Base-by-base conservation (phyloP, 2,797 vertebrate species). In the Anas bernieri region DNA sequence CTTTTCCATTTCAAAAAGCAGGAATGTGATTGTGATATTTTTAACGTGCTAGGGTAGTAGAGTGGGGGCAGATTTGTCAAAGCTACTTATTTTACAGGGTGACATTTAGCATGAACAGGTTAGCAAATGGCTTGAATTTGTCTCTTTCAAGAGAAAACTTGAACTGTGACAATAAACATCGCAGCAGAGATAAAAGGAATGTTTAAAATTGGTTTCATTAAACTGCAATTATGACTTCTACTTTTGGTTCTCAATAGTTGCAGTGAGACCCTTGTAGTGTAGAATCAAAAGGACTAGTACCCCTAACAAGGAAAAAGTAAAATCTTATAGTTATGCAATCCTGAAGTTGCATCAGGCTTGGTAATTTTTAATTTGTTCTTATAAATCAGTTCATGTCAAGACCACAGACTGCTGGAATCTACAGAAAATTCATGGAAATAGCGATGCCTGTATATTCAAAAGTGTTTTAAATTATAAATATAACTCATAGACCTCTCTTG, bases 81-180 rank as follows among this genome's bases (percentile, higher is more conserved):
- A 73, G 59, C 41, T 90, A 90, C 84, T 95, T 91, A 50, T 78
- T 95, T 96, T 95, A 88, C 41, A 11, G 11, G 9, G 82, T 97
- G 97, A 97, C 96, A 97, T 97, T 97, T 97, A 97, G 74, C 96
- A 97, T 93, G 87, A 97, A 62, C 96, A 97, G 95, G 96, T 96
- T 88, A 96, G 81, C 72, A 93, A 90, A 97, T 89, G 93, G 94
- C 95, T 94, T 89, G 84, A 76, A 83, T 96, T 92, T 96, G 84
- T 93, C 93, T 96, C 48, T 50, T 50, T 50, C 48, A 94, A 93
- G 81, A 95, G 93, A 97, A 91, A 91, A 91, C 70, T 92, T 92
- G 90, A 97, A 95, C 88, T 92, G 91, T 96, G 97, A 97, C 95
- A 96, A 95, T 97, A 97, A 98, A 97, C 97, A 98, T 96, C 80